phyloP scores from a whole-genome alignment of 2,888 invertebrate genomes.

The Agonopterix heracliana region DNA sequence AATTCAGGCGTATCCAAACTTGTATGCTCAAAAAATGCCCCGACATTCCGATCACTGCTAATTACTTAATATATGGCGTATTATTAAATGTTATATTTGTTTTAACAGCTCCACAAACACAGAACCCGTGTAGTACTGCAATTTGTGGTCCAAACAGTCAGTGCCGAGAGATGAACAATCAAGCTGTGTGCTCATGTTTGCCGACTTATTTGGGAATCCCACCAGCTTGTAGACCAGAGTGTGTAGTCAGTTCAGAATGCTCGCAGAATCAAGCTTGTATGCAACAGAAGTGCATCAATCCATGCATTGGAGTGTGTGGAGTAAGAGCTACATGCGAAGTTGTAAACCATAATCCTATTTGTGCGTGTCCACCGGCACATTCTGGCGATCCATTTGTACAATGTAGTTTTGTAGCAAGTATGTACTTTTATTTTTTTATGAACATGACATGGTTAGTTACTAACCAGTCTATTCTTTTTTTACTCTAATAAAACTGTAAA shows the following conservation, averaged over 20 bases:
- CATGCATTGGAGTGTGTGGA: constrained; percentile 84
- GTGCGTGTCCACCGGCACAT: constrained; percentile 80
- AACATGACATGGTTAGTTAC: no score
- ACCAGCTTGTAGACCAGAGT: constrained; percentile 84
- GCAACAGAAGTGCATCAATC: constrained; percentile 83
- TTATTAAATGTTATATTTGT: neutral
- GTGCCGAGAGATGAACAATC: constrained; percentile 78
- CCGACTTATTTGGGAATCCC: constrained; percentile 82
- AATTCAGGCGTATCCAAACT: no score
- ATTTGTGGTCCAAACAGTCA: constrained; percentile 85
- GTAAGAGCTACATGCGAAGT: constrained; percentile 78
- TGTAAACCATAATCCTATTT: constrained; percentile 84
- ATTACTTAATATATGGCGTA: no score
- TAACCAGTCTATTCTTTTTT: no score
- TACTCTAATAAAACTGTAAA: no score
- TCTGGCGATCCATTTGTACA: constrained; percentile 80
- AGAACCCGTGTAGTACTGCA: constrained; percentile 80
- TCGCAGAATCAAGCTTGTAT: constrained; percentile 81
- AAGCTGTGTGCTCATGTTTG: constrained; percentile 84
- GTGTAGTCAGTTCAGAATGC: constrained; percentile 83
- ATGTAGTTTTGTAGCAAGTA: constrained; percentile 60
- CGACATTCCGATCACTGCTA: no score
- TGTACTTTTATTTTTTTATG: constrained; percentile 18
- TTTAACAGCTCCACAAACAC: constrained; percentile 35
- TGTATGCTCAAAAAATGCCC: no score